Conservation (phyloP, 2,797 vertebrate genomes). For the Alcedo atthis region DNA sequence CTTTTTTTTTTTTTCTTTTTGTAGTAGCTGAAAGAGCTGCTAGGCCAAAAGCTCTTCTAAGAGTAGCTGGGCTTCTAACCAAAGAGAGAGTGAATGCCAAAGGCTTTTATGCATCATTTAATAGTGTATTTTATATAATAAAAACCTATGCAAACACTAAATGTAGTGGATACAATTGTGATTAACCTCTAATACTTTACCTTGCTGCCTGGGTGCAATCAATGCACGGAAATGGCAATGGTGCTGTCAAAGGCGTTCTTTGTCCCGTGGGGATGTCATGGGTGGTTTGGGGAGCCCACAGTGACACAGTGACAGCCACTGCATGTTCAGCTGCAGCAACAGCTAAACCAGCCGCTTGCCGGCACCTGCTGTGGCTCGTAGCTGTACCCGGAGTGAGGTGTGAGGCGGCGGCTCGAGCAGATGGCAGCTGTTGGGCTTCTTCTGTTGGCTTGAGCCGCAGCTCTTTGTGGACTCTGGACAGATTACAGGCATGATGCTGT, state of each 20-base stretch:
- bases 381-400: neutral
- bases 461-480: neutral
- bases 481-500: neutral
- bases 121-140: neutral
- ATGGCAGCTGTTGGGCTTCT: neutral
- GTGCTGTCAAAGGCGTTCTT: fast-evolving
- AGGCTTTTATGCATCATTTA: neutral
- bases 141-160: neutral
- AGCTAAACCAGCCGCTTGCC: neutral
- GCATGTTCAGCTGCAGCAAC: neutral
- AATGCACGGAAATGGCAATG: neutral
- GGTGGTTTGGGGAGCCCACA: neutral
- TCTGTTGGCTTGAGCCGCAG: neutral
- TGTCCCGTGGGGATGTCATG: fast-evolving
- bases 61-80: neutral
- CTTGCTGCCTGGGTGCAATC: neutral
- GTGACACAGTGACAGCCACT: neutral
- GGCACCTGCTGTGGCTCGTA: neutral
- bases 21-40: neutral
- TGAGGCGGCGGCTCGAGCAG: neutral
- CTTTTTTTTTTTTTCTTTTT: neutral
- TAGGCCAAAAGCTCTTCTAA: neutral
- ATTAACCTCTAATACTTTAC: neutral
- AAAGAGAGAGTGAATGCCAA: neutral
- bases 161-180: neutral